Percentiles rank a stretch among this genome's conserved stretches.
These are phyloP conservation scores for Alsophila aescularia DNA, from an alignment of 2,888 invertebrate species.

Conservation along the genomic window DNA sequence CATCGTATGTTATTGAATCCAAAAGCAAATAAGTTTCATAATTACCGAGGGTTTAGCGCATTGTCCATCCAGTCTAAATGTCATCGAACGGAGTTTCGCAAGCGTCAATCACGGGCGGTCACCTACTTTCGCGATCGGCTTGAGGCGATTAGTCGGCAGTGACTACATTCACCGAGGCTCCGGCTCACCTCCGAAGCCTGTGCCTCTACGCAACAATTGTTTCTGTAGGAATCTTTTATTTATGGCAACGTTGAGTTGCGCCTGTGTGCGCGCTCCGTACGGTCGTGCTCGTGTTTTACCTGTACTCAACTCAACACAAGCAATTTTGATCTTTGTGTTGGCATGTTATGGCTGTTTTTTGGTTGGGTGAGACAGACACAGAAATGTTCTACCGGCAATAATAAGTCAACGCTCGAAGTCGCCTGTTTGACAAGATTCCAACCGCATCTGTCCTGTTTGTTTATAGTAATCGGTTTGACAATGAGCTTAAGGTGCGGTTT, in stretches of 20 bases:
- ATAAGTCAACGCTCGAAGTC: slow-evolving; percentile 85
- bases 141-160: slow-evolving; percentile 78
- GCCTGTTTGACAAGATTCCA: slow-evolving; percentile 85
- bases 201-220: slow-evolving; percentile 83
- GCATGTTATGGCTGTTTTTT: slow-evolving; percentile 48
- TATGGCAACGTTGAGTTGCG: slow-evolving; percentile 73
- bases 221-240: slow-evolving; percentile 85
- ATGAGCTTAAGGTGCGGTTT: slow-evolving; percentile 85
- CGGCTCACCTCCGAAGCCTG: slow-evolving; percentile 69
- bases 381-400: slow-evolving; percentile 83
- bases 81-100: slow-evolving; percentile 83
- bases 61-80: slow-evolving; percentile 80
- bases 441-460: slow-evolving; percentile 84
- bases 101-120: slow-evolving; percentile 83
- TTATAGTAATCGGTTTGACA: slow-evolving; percentile 85
- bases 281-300: slow-evolving; percentile 81
- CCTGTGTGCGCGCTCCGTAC: slow-evolving; percentile 75
- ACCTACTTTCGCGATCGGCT: slow-evolving; percentile 84
- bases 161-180: slow-evolving; percentile 81
- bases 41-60: slow-evolving; percentile 71
- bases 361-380: slow-evolving; percentile 48
- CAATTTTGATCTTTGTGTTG: slow-evolving; percentile 47
- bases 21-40: slow-evolving; percentile 67
- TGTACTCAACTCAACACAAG: slow-evolving; percentile 50
- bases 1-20: slow-evolving; percentile 36